phyloP scores from a whole-genome alignment of 2,888 invertebrate genomes.

The Tenthredo livida region DNA sequence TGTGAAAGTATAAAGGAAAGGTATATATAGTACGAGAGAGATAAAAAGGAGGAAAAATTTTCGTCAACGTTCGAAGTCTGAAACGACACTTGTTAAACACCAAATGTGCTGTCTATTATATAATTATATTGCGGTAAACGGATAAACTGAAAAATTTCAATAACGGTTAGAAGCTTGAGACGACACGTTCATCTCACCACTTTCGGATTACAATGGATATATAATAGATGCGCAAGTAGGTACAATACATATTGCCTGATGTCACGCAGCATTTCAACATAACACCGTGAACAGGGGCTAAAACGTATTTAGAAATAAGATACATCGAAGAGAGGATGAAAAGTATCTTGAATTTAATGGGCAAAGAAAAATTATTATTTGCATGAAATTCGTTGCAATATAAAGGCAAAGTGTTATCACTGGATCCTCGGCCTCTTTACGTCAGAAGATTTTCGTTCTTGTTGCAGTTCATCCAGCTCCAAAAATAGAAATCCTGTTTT shows the following conservation, averaged over 20 bases:
- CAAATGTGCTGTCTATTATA: not conserved
- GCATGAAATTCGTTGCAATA: not conserved
- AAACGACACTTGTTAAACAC: slow-evolving; percentile 15
- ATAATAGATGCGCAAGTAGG: not conserved
- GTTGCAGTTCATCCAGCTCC: not conserved
- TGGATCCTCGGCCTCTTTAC: not conserved
- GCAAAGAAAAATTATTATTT: not conserved
- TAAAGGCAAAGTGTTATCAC: not conserved
- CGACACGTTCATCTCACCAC: not conserved
- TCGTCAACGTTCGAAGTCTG: not conserved
- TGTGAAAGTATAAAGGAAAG: slow-evolving; percentile 3
- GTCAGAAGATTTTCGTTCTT: not conserved
- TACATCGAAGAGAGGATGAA: too few relatives aligned
- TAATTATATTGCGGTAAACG: slow-evolving; percentile 31
- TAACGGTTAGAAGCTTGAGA: not conserved
- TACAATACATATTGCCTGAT: not conserved
- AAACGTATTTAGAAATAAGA: not conserved
- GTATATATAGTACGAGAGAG: not conserved
- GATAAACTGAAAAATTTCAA: slow-evolving; percentile 3
- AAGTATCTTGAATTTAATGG: too few relatives aligned
- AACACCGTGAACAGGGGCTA: not conserved
- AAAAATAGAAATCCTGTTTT: slow-evolving; percentile 59
- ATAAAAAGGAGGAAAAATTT: not conserved
- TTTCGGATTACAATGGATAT: not conserved
- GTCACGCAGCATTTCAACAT: not conserved